Base-by-base conservation (phyloP, 64 coral and sea anemone genomes). In the Catalaphyllia jardinei region DNA sequence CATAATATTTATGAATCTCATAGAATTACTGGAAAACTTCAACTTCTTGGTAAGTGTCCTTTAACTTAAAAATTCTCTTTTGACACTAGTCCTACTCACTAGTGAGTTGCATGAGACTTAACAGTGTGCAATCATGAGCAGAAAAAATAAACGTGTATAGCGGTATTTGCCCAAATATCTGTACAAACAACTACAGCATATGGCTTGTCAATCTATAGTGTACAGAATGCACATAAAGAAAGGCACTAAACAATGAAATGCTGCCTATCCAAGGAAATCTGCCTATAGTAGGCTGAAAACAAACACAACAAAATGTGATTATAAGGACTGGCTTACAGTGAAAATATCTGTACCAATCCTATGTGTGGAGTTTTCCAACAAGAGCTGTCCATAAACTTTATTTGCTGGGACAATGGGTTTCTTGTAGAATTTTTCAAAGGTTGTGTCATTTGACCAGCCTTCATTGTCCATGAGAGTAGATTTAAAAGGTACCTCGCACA, bases 391-490 rank as follows among this genome's bases (percentile, higher is more conserved):
- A 90, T 81, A 90, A 81, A 72, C 67, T 88, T 88, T 88, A 88
- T 22, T 75, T 88, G 86, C 86, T 88, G 86, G 86, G 86, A 88
- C 86, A 76, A 88, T 60, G 72, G 78, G 51, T 88, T 88, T 88
- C 52, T 88, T 88, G 86, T 88, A 88, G 86, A 88, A 88, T 75
- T 88, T 88, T 51, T 4, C 86, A 88, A 88, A 88, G 86, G 86
- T 88, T 88, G 8, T 88, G 86, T 50, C 86, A 88, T 75, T 88
- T 15, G 86, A 88, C 86, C 79, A 82, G 79, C 59, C 79, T 82
- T 57, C 79, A 30, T 82, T 82, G 57, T 63, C 79, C 79, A 82
- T 62, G 52, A 88, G 67, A 78, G 87, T 88, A 78, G 87, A 88
- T 78, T 1, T 35, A 35, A 77, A 88, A 78, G 74, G 4, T 4